Evolutionary conservation across 37 sponge, comb jelly and placozoan species (phyloP).

Genomic region (Hexactinellida sp.): DNA sequence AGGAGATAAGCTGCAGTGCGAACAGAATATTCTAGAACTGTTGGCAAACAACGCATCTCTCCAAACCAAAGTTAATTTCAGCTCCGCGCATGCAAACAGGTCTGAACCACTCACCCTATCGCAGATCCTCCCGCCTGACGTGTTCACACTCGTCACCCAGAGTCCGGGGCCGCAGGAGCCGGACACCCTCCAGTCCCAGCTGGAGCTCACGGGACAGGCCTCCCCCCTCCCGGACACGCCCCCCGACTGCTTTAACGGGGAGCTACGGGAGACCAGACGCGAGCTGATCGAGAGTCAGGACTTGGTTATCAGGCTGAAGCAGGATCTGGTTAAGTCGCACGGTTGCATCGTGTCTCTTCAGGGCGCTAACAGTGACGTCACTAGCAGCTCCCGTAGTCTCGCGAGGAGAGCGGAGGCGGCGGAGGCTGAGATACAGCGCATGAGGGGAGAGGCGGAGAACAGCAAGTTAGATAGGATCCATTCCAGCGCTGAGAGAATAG

Average conservation of each 20-base stretch:
- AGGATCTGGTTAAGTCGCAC: neutral
- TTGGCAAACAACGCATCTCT: neutral
- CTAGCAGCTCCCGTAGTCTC: neutral
- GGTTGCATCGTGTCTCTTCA: neutral
- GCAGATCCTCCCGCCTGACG: neutral
- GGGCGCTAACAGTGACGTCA: neutral
- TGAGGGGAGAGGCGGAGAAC: neutral
- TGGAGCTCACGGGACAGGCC: neutral
- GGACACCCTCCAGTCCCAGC: neutral
- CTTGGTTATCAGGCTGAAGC: neutral
- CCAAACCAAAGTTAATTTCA: neutral
- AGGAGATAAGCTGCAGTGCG: neutral
- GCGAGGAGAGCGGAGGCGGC: neutral
- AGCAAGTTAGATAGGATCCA: neutral
- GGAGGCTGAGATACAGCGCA: neutral
- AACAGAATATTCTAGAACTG: slow-evolving; percentile 8
- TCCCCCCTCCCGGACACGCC: neutral
- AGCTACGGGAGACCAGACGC: neutral
- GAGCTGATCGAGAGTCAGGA: neutral
- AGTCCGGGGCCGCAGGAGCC: neutral
- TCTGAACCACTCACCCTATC: neutral
- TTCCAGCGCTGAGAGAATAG: neutral
- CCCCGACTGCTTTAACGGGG: neutral
- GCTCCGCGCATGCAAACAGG: neutral
- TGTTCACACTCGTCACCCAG: neutral